Evolutionary conservation across 2,113 vertebrate species (phyloP), one percentile per base, ranked within the genome.

Genomic region (Alectura lathami): DNA sequence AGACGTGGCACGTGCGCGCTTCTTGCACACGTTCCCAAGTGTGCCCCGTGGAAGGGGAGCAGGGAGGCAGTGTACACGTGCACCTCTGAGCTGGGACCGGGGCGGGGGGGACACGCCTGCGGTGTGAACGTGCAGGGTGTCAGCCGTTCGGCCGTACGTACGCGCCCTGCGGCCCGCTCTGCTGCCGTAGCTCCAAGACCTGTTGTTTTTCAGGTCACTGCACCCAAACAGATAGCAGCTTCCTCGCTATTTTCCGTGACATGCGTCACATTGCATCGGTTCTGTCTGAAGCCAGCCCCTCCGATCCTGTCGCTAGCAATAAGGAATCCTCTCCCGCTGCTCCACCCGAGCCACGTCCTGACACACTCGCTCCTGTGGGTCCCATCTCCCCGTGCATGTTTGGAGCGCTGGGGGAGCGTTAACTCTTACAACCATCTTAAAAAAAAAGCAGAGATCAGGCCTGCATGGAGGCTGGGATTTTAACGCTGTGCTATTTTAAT

Each of bases 201-300:
- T 98, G 98, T 98, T 96, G 98, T 98, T 98, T 98, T 98, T 97
- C 98, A 98, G 98, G 98, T 98, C 98, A 98, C 63, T 96, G 98
- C 98, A 95, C 97, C 95, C 96, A 93, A 96, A 70, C 97, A 96
- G 97, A 97, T 96, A 98, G 98, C 98, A 98, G 97, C 88, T 98
- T 98, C 76, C 95, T 96, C 72, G 83, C 98, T 96, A 96, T 98
- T 94, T 90, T 96, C 97, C 96, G 95, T 98, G 98, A 98, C 97
- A 96, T 96, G 97, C 93, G 97, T 98, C 98, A 98, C 97, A 93
- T 98, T 97, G 91, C 96, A 97, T 98, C 87, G 96, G 95, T 84
- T 95, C 93, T 96, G 93, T 98, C 95, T 88, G 98, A 93, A 98
- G 98, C 94, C 97, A 74, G 97, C 97, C 98, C 98, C 98, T 98